Evolutionary conservation across 2,113 vertebrate species (phyloP).

Genomic region (Serinus canaria): DNA sequence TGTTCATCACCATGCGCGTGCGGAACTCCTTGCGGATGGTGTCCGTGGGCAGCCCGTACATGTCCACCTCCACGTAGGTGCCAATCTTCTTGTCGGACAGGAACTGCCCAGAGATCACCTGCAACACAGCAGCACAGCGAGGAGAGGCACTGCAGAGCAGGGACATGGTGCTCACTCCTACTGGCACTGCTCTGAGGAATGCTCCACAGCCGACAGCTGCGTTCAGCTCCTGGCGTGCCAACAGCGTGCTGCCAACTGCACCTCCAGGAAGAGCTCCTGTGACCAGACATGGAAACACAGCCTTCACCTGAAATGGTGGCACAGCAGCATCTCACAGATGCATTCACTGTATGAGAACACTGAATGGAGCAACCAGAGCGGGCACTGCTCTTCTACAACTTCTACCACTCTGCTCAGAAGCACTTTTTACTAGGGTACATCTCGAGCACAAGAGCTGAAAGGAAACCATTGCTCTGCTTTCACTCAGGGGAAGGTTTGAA

Average conservation of each 20-base stretch:
- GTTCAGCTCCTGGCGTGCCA: background rate
- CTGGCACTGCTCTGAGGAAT: background rate
- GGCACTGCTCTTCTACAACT: background rate
- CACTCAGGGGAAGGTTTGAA: background rate
- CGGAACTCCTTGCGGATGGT: conserved; percentile 97
- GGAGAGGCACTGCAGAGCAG: background rate
- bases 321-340: background rate
- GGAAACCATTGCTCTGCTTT: background rate
- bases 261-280: background rate
- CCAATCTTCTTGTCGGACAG: conserved; percentile 98
- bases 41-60: conserved; percentile 96
- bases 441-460: background rate
- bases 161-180: background rate
- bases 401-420: background rate
- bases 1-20: conserved; percentile 99
- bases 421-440: background rate
- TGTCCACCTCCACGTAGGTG: conserved; percentile 96
- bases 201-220: background rate
- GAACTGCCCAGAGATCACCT: conserved; percentile 99
- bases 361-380: background rate
- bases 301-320: background rate
- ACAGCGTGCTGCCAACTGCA: background rate
- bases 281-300: background rate
- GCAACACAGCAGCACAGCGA: background rate
- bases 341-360: background rate